Percentiles rank a stretch among this genome's conserved stretches.
phyloP scores from a whole-genome alignment of 2,797 vertebrate species.

The Oceanodroma leucorhoa region DNA sequence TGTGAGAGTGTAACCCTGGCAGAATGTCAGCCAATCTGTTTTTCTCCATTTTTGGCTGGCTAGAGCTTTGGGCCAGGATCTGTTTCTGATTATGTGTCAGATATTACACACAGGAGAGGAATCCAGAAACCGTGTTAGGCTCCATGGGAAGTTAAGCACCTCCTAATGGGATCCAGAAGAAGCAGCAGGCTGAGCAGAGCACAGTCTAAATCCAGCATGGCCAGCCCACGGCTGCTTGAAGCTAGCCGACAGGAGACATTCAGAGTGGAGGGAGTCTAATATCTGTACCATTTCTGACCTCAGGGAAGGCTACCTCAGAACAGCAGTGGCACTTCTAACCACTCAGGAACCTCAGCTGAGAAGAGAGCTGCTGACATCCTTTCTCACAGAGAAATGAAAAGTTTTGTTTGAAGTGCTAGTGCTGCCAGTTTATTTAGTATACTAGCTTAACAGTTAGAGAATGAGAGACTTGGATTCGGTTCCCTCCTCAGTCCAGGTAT shows the following conservation, averaged over 20 bases:
- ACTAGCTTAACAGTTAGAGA: background rate
- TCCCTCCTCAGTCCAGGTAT: background rate
- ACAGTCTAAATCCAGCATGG: background rate
- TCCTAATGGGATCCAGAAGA: constrained; percentile 43
- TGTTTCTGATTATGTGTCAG: constrained; percentile 57
- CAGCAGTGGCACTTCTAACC: background rate
- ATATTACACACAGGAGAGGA: constrained; percentile 46
- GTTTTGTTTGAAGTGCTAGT: background rate
- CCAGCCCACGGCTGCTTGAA: background rate
- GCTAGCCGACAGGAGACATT: background rate
- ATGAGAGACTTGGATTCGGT: background rate
- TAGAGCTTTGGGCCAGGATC: background rate
- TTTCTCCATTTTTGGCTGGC: constrained; percentile 43
- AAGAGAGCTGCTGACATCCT: background rate
- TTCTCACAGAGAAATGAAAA: background rate
- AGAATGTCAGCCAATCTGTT: background rate
- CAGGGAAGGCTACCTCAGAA: background rate
- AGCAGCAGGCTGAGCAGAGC: background rate
- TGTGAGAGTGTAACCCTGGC: background rate
- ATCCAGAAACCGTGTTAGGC: background rate
- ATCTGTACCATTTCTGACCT: background rate
- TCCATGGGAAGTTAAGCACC: constrained; percentile 18
- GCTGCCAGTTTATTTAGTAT: background rate
- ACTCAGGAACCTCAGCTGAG: background rate
- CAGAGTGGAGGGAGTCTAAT: background rate